These are phyloP conservation scores for Dasypolia templi DNA, from an alignment of 2,888 invertebrate genomes.

Conservation along the genomic window DNA sequence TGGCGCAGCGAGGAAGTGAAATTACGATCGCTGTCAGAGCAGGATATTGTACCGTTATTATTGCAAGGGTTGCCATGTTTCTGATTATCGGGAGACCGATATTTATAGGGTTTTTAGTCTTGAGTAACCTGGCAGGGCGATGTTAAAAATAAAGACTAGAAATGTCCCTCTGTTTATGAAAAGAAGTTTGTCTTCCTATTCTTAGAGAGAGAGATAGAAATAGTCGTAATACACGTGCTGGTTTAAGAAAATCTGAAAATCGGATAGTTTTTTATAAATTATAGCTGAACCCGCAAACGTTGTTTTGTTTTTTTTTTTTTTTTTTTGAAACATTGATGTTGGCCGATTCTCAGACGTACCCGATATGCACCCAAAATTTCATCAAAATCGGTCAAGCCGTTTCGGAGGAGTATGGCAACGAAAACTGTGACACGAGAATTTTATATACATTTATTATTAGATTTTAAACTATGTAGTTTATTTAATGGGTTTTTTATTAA, in stretches of 20 bases:
- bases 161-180: not conserved
- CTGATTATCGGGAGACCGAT: not conserved
- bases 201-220: not conserved
- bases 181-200: not conserved
- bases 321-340: too few species aligned
- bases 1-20: conserved; percentile 59
- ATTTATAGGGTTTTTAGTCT: too few species aligned
- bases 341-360: too few species aligned
- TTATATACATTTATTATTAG: too few species aligned
- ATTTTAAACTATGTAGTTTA: too few species aligned
- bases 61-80: conserved; percentile 10
- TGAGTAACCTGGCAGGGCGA: not conserved
- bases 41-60: conserved; percentile 59
- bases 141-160: not conserved
- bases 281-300: too few species aligned
- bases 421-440: too few species aligned
- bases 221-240: not conserved
- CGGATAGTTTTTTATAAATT: too few species aligned
- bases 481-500: not conserved
- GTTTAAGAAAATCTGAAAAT: not conserved
- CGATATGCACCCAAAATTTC: too few species aligned
- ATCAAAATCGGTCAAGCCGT: too few species aligned
- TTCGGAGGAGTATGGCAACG: too few species aligned
- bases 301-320: too few species aligned
- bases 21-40: conserved; percentile 53